These are phyloP conservation scores for Epinephelus moara DNA, from an alignment of 2,113 vertebrate genomes.

Conservation along the genomic window DNA sequence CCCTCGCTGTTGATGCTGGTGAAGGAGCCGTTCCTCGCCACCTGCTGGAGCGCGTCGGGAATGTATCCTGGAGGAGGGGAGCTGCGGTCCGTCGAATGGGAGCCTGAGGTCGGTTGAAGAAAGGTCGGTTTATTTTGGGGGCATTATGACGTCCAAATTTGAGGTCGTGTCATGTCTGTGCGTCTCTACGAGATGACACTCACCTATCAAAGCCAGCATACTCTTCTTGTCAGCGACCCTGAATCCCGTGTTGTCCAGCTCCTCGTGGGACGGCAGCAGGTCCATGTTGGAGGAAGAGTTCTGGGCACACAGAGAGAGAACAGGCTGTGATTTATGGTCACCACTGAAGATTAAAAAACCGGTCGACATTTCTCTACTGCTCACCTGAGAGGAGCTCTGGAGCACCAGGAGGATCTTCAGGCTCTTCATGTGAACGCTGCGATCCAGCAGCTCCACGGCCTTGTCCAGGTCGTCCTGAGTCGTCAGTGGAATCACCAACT, in stretches of 20 bases:
- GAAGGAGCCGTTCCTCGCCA: constrained; percentile 97
- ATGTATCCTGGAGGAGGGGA: constrained; percentile 99
- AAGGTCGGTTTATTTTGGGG: too few species aligned
- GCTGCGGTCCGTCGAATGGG: constrained; percentile 92
- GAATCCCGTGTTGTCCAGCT: constrained; percentile 93
- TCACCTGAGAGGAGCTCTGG: constrained; percentile 91
- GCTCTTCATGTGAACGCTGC: constrained; percentile 98
- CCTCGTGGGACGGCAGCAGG: constrained; percentile 88
- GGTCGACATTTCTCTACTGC: constrained; percentile 10
- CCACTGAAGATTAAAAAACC: too few species aligned
- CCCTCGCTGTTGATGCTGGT: constrained; percentile 99
- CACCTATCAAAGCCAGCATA: constrained; percentile 89
- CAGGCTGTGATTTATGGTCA: not conserved
- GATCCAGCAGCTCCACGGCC: constrained; percentile 96
- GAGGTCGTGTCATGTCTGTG: too few species aligned
- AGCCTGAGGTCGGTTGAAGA: constrained; percentile 79
- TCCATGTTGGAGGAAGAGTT: constrained; percentile 87
- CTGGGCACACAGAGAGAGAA: constrained; percentile 34
- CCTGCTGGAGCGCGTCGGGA: constrained; percentile 96
- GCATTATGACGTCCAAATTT: too few species aligned
- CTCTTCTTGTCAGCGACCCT: constrained; percentile 87
- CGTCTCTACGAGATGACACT: not conserved
- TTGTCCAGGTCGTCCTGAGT: constrained; percentile 98
- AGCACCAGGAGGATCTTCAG: constrained; percentile 96
- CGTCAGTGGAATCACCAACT: constrained; percentile 97